A percentile compares a stretch with the other conserved stretches of the same genome.
Conservation (phyloP, 2,797 vertebrate species). For the Erethizon dorsatum region DNA sequence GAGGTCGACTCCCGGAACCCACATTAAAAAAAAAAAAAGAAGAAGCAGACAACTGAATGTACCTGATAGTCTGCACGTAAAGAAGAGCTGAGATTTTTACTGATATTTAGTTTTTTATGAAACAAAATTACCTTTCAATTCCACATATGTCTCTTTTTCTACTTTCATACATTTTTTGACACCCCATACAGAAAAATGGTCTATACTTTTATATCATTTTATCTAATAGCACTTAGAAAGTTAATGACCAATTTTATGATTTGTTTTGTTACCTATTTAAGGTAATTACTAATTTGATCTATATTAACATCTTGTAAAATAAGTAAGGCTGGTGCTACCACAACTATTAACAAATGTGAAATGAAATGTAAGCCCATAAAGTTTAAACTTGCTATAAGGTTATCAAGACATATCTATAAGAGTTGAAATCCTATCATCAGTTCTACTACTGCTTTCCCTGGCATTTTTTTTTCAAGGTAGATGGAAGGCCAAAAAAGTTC, state of each 20-base stretch:
- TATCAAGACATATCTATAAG: slow-evolving; percentile 39
- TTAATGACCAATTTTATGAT: slow-evolving; percentile 60
- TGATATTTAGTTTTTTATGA: slow-evolving; percentile 54
- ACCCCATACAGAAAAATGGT: neutral
- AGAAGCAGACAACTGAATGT: neutral
- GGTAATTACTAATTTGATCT: slow-evolving; percentile 45
- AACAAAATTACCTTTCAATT: slow-evolving; percentile 64
- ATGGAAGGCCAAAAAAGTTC: slow-evolving; percentile 19
- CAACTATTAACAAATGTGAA: neutral
- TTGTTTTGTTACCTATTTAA: slow-evolving; percentile 56
- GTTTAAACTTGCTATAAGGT: slow-evolving; percentile 11
- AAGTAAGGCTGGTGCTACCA: neutral
- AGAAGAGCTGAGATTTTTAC: slow-evolving; percentile 32
- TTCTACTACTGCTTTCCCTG: slow-evolving; percentile 35
- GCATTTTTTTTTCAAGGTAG: neutral
- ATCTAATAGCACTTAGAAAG: slow-evolving; percentile 26
- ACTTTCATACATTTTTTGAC: slow-evolving; percentile 45
- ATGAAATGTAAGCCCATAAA: neutral
- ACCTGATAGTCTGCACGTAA: neutral
- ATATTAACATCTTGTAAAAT: slow-evolving; percentile 24
- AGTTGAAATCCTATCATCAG: slow-evolving; percentile 35
- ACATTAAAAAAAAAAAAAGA: neutral
- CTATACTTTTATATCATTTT: slow-evolving; percentile 34
- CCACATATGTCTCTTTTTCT: neutral
- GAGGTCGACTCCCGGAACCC: no score